Evolutionary conservation across 2,113 vertebrate genomes (phyloP).

Genomic region (Saccopteryx leptura): DNA sequence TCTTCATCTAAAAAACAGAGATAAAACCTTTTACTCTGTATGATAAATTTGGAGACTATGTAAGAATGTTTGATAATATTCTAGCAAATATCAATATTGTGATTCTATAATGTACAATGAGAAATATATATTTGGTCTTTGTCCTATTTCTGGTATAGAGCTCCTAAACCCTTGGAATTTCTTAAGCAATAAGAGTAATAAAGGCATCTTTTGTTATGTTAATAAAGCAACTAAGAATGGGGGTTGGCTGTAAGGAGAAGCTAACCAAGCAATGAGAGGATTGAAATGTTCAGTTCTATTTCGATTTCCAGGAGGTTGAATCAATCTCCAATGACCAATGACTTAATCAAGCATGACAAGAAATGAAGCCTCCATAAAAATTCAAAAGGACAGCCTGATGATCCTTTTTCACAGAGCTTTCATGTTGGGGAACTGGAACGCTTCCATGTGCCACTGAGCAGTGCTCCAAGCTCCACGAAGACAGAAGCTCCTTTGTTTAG

Average conservation of each 20-base stretch:
- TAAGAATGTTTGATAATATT: constrained; percentile 18
- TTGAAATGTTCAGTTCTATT: too few species aligned
- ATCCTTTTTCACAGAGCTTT: not conserved
- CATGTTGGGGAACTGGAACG: not conserved
- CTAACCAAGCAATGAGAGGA: not conserved
- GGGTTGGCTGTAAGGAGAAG: not conserved
- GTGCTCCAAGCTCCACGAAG: not conserved
- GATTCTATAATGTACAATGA: not conserved
- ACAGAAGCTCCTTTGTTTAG: too few species aligned
- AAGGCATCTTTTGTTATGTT: too few species aligned
- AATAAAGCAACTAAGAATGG: not conserved
- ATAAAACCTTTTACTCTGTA: not conserved
- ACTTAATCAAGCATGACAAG: too few species aligned
- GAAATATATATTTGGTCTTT: not conserved
- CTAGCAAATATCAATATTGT: not conserved
- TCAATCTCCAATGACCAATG: too few species aligned
- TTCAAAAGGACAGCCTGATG: not conserved
- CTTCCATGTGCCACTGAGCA: not conserved
- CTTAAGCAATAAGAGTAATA: too few species aligned
- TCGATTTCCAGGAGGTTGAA: too few species aligned
- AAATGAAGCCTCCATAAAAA: not conserved
- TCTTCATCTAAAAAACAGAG: not conserved
- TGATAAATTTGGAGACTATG: not conserved
- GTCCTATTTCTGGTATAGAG: not conserved
- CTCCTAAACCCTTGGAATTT: too few species aligned